phyloP scores from a whole-genome alignment of 2,888 invertebrate genomes.

The Morpho achilles region DNA sequence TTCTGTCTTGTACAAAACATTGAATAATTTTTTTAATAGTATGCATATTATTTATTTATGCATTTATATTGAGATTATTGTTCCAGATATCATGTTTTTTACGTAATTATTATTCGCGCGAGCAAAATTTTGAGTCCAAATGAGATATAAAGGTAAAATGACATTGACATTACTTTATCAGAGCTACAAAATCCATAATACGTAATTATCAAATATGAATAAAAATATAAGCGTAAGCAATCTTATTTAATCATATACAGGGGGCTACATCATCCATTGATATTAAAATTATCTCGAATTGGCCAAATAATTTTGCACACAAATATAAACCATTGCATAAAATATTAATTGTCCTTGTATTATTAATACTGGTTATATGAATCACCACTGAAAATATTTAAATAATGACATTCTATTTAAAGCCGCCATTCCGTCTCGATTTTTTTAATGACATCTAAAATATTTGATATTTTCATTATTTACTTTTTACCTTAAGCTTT shows the following conservation, averaged over 20 bases:
- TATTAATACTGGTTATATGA: too few species aligned
- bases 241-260: too few species aligned
- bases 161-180: background rate
- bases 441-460: constrained; percentile 59
- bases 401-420: constrained; percentile 55
- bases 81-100: background rate
- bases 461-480: constrained; percentile 64
- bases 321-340: too few species aligned
- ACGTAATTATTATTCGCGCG: background rate
- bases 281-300: too few species aligned
- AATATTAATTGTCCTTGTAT: too few species aligned
- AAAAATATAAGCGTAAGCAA: too few species aligned
- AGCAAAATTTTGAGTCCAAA: constrained; percentile 7
- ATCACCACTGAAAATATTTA: background rate
- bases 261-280: too few species aligned
- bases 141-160: background rate
- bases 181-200: background rate
- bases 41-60: constrained; percentile 2
- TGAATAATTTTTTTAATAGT: constrained; percentile 33
- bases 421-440: constrained; percentile 55
- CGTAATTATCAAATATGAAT: too few species aligned
- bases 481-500: constrained; percentile 48
- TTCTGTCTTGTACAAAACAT: constrained; percentile 46
- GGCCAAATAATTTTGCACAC: too few species aligned
- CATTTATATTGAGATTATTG: background rate